Evolutionary conservation across 2,113 vertebrate genomes (phyloP).

Genomic region (Hydrolagus affinis): DNA sequence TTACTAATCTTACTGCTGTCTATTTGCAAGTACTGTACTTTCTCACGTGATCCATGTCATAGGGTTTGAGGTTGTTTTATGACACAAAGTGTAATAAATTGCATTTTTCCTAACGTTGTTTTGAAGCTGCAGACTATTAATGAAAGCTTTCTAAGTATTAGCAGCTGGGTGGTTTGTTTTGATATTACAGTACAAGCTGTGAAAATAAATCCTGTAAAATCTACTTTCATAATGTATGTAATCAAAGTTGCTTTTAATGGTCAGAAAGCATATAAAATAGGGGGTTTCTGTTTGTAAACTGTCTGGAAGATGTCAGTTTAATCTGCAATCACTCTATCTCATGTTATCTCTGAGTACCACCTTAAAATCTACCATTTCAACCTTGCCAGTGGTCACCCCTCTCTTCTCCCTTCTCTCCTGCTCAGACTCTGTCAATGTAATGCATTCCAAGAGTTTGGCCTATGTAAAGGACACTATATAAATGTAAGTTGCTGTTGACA

Average conservation of each 20-base stretch:
- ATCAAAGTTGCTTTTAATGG: background rate
- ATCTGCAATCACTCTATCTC: too few species aligned
- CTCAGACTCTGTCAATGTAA: too few species aligned
- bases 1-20: background rate
- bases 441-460: too few species aligned
- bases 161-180: background rate
- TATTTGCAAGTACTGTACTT: too few species aligned
- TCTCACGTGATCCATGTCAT: background rate
- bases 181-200: background rate
- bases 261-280: background rate
- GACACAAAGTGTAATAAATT: background rate
- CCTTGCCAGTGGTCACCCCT: too few species aligned
- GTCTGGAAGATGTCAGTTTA: too few species aligned
- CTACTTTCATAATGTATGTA: background rate
- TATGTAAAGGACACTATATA: too few species aligned
- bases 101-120: background rate
- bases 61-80: background rate
- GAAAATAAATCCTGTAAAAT: background rate
- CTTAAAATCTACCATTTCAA: too few species aligned
- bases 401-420: too few species aligned
- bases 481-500: too few species aligned
- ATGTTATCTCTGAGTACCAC: too few species aligned
- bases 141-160: slow-evolving; percentile 14
- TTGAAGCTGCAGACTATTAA: slow-evolving; percentile 5
- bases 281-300: too few species aligned